Evolutionary conservation across 92 coral and sea anemone species (phyloP).

Genomic region (Umimayanthus chanpuru): DNA sequence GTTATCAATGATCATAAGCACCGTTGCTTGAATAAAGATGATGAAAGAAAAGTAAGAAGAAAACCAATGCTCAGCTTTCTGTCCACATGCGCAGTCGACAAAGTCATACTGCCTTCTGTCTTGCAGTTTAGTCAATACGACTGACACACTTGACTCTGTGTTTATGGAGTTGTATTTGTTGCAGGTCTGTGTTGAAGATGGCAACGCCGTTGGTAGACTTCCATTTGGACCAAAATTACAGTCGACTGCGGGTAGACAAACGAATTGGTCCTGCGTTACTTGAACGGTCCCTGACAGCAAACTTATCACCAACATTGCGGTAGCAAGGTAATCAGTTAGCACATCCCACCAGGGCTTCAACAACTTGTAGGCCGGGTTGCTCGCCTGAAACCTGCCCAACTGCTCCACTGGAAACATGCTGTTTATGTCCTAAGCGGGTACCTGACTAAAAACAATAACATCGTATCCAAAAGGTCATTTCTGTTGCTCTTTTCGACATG

Average conservation of each 20-base stretch:
- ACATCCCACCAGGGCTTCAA: conserved; percentile 59
- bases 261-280: conserved; percentile 39
- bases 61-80: conserved; percentile 54
- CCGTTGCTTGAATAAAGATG: conserved; percentile 48
- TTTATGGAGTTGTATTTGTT: background rate
- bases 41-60: conserved; percentile 53
- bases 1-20: conserved; percentile 54
- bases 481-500: too few species aligned
- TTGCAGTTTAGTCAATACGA: conserved; percentile 49
- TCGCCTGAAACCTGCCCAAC: conserved; percentile 39
- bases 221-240: conserved; percentile 30
- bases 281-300: conserved; percentile 52
- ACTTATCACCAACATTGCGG: conserved; percentile 34
- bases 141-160: background rate
- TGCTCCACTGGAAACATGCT: conserved; percentile 52
- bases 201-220: conserved; percentile 6
- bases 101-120: conserved; percentile 61
- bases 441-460: background rate
- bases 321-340: conserved; percentile 54
- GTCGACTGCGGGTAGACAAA: conserved; percentile 59
- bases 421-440: background rate
- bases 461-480: too few species aligned
- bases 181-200: conserved; percentile 9
- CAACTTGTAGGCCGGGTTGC: conserved; percentile 39
- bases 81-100: conserved; percentile 59